Conservation (phyloP, 2,113 vertebrate species). For the Motacilla tschutschensis region DNA sequence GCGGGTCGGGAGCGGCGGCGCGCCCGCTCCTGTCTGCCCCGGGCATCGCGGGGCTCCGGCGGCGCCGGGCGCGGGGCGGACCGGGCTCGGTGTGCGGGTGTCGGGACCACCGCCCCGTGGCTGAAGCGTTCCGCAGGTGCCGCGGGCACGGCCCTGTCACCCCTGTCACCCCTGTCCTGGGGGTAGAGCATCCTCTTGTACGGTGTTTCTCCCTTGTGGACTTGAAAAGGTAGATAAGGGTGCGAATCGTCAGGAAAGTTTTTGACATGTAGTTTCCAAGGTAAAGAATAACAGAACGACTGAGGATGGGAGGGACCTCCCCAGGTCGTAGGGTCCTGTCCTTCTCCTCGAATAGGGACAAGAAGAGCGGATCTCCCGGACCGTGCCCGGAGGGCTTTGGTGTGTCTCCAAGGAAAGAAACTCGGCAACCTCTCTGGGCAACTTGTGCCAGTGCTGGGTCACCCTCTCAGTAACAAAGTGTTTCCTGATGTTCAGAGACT, state of each 20-base stretch:
- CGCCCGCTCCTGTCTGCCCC: neutral
- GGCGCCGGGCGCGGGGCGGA: neutral
- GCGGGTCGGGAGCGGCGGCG: neutral
- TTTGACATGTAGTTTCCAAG: accelerated
- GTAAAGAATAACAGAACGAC: neutral
- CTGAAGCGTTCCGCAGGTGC: no score
- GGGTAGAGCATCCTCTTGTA: accelerated
- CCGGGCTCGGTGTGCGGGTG: neutral
- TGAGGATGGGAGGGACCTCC: neutral
- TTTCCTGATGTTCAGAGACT: neutral
- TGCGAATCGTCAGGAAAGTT: neutral
- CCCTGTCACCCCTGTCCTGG: neutral
- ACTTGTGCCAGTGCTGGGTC: accelerated
- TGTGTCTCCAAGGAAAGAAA: accelerated
- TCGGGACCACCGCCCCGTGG: accelerated
- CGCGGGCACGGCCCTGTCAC: neutral
- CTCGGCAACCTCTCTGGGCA: accelerated
- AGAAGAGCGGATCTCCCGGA: accelerated
- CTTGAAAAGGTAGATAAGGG: neutral
- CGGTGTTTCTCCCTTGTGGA: neutral
- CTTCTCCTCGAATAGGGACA: accelerated
- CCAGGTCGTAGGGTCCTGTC: accelerated
- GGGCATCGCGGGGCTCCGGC: neutral
- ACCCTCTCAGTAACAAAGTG: accelerated
- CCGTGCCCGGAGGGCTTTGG: accelerated